These are phyloP conservation scores for Pygmarrhopalites habei DNA, from an alignment of 1,140 invertebrate species.

Conservation along the genomic window DNA sequence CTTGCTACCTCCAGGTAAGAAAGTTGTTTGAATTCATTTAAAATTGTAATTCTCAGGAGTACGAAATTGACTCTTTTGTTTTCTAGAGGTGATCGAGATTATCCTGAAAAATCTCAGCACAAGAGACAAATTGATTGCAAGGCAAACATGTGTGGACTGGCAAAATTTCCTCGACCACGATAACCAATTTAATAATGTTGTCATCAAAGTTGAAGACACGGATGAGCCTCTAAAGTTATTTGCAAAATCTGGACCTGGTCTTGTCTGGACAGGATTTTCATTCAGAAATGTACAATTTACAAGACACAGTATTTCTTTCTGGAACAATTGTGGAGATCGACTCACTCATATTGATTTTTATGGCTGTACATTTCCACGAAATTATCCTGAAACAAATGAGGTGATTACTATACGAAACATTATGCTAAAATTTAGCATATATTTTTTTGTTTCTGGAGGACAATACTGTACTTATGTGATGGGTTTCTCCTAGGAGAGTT, in stretches of 20 bases:
- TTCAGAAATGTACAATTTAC: constrained; percentile 16
- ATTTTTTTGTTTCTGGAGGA: not conserved
- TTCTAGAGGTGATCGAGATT: constrained; percentile 22
- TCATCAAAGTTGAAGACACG: constrained; percentile 1
- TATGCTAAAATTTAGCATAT: not conserved
- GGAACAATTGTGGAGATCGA: constrained; percentile 21
- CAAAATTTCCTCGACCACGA: constrained; percentile 5
- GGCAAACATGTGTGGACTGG: constrained; percentile 22
- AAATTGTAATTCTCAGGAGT: too few species aligned
- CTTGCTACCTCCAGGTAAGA: too few species aligned
- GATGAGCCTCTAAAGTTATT: constrained; percentile 10
- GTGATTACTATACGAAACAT: not conserved
- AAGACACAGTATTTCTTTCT: constrained; percentile 20
- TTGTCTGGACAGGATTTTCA: constrained; percentile 5
- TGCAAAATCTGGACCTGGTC: not conserved
- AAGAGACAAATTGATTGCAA: constrained; percentile 15
- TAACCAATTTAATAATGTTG: not conserved
- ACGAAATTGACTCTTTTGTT: too few species aligned
- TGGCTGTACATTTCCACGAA: constrained; percentile 15
- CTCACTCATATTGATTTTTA: constrained; percentile 27
- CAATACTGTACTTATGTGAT: not conserved
- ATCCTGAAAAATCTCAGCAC: constrained; percentile 8
- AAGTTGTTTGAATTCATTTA: too few species aligned
- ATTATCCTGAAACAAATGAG: not conserved
- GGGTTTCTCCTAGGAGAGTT: constrained; percentile 9